These are phyloP conservation scores for Leucophora obtusa DNA, from an alignment of 2,888 invertebrate species.

Conservation along the genomic window DNA sequence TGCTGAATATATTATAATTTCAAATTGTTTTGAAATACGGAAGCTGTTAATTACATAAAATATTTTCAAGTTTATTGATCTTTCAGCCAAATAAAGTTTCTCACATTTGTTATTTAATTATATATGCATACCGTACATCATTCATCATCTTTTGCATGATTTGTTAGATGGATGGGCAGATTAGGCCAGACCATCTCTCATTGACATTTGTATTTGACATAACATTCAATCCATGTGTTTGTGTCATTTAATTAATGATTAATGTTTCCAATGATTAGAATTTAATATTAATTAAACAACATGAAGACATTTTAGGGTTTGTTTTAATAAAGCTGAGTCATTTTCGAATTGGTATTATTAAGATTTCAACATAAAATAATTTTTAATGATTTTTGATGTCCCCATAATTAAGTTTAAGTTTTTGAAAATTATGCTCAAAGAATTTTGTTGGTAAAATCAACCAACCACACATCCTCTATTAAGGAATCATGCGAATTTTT, in stretches of 20 bases:
- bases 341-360: slow-evolving; percentile 12
- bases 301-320: slow-evolving; percentile 40
- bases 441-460: too few species aligned
- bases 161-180: slow-evolving; percentile 46
- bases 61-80: slow-evolving; percentile 58
- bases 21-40: slow-evolving; percentile 31
- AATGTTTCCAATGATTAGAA: slow-evolving; percentile 56
- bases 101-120: slow-evolving; percentile 61
- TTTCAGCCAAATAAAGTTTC: slow-evolving; percentile 30
- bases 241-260: slow-evolving; percentile 67
- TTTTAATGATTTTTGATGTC: slow-evolving; percentile 1
- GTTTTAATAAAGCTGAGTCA: slow-evolving; percentile 22
- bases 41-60: slow-evolving; percentile 59
- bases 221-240: slow-evolving; percentile 59
- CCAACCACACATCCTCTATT: too few species aligned
- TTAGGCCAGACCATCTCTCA: slow-evolving; percentile 19
- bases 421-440: not conserved
- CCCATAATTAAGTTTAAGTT: too few species aligned
- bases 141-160: slow-evolving; percentile 69
- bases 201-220: slow-evolving; percentile 65
- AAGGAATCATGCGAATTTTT: too few species aligned
- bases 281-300: slow-evolving; percentile 40
- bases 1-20: not conserved
- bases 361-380: slow-evolving; percentile 7
- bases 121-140: slow-evolving; percentile 61